phyloP scores from a whole-genome alignment of 2,888 invertebrate species.

The Tipula helvola region DNA sequence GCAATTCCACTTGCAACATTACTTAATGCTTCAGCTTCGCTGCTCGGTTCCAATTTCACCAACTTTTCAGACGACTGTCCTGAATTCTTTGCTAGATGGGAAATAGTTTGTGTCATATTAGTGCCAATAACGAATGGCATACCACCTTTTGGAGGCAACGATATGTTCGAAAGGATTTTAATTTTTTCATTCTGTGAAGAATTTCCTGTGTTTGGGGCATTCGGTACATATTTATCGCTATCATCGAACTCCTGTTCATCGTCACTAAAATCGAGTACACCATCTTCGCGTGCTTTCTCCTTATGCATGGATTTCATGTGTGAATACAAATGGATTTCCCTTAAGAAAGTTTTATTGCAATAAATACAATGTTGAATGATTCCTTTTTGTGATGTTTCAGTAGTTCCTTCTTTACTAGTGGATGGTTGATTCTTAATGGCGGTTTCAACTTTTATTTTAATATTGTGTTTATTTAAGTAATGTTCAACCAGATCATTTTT shows the following conservation, averaged over 20 bases:
- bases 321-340: conserved; percentile 54
- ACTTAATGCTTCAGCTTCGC: conserved; percentile 42
- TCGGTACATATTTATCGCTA: conserved; percentile 24
- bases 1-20: conserved; percentile 45
- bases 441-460: conserved; percentile 50
- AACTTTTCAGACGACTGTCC: conserved; percentile 12
- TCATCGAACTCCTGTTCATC: conserved; percentile 31
- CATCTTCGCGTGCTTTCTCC: conserved; percentile 49
- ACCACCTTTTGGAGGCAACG: conserved; percentile 23
- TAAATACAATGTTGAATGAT: conserved; percentile 51
- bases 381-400: conserved; percentile 25
- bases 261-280: conserved; percentile 45
- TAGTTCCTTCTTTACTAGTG: not conserved
- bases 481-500: conserved; percentile 66
- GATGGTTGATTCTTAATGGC: not conserved
- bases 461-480: conserved; percentile 64
- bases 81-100: conserved; percentile 18
- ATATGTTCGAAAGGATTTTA: conserved; percentile 38
- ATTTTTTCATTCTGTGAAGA: conserved; percentile 36
- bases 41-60: conserved; percentile 28
- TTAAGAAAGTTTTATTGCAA: conserved; percentile 59
- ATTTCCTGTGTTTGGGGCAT: conserved; percentile 21
- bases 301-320: conserved; percentile 57
- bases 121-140: conserved; percentile 17
- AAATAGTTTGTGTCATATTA: conserved; percentile 18